phyloP scores from a whole-genome alignment of 2,797 vertebrate species.

The Kryptopterus vitreolus region DNA sequence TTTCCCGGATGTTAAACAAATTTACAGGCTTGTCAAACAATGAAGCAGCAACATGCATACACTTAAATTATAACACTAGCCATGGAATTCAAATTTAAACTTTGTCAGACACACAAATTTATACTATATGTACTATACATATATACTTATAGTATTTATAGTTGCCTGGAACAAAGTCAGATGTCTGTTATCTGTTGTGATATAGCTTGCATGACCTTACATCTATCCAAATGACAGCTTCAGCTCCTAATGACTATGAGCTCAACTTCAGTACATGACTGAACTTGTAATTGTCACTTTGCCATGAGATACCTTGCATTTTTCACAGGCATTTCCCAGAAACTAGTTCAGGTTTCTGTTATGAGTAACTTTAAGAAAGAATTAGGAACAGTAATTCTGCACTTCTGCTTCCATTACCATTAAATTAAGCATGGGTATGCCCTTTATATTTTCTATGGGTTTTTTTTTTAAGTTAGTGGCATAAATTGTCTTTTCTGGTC shows the following conservation, averaged over 20 bases:
- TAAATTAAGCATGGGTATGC: not conserved
- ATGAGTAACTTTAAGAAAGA: not conserved
- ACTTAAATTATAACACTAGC: slow-evolving; percentile 34
- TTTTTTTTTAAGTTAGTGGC: not conserved
- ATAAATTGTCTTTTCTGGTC: not conserved
- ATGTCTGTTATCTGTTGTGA: not conserved
- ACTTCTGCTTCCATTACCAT: not conserved
- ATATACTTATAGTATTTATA: slow-evolving; percentile 6
- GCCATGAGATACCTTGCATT: slow-evolving; percentile 4
- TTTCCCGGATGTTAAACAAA: slow-evolving; percentile 58
- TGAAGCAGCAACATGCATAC: slow-evolving; percentile 55
- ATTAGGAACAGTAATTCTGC: not conserved
- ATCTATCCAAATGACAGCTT: not conserved
- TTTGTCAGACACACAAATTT: too few relatives aligned
- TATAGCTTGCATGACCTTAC: slow-evolving; percentile 16
- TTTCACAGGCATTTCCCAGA: slow-evolving; percentile 56
- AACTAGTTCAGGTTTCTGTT: slow-evolving; percentile 1
- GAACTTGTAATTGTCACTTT: slow-evolving; percentile 40
- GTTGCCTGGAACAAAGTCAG: slow-evolving; percentile 1
- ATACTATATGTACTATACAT: too few relatives aligned
- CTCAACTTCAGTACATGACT: slow-evolving; percentile 34
- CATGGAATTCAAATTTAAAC: too few relatives aligned
- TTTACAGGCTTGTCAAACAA: slow-evolving; percentile 51
- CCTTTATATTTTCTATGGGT: not conserved
- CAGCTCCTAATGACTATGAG: slow-evolving; percentile 10